These are phyloP conservation scores for Prunella fulvescens DNA, from an alignment of 2,113 vertebrate species.

Conservation along the genomic window DNA sequence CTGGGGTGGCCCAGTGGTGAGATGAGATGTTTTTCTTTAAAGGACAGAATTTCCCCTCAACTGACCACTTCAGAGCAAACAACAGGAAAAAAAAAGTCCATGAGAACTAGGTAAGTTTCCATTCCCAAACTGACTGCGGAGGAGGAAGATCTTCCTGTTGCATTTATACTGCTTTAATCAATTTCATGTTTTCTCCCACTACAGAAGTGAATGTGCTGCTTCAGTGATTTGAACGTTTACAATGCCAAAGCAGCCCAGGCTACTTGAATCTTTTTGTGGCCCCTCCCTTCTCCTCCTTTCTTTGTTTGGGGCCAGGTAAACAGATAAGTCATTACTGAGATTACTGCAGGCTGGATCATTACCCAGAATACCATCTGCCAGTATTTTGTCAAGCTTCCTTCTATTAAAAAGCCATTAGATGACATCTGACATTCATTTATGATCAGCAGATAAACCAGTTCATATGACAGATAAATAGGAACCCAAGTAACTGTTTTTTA, in stretches of 20 bases:
- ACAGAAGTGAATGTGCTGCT: not conserved
- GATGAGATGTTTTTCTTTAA: not conserved
- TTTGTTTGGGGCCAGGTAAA: conserved; percentile 57
- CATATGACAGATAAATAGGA: conserved; percentile 46
- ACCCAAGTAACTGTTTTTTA: conserved; percentile 39
- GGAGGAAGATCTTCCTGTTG: conserved; percentile 18
- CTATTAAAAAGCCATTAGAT: conserved; percentile 66
- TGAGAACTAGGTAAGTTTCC: conserved; percentile 44
- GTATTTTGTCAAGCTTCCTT: conserved; percentile 59
- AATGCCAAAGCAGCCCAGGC: not conserved
- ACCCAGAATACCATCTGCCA: conserved; percentile 58
- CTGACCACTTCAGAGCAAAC: not conserved
- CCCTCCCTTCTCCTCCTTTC: not conserved
- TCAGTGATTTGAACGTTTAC: conserved; percentile 37
- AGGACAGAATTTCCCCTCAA: not conserved
- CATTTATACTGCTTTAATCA: conserved; percentile 27
- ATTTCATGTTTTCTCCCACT: conserved; percentile 27
- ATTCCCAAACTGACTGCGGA: conserved; percentile 19
- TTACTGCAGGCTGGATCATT: conserved; percentile 54
- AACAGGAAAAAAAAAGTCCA: not conserved
- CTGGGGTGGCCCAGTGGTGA: not conserved
- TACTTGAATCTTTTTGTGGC: not conserved
- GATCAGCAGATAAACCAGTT: conserved; percentile 48
- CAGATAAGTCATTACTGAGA: conserved; percentile 62
- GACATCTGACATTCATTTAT: conserved; percentile 49